Conservation (phyloP, 2,797 vertebrate species). For the Melanotaenia boesemani region DNA sequence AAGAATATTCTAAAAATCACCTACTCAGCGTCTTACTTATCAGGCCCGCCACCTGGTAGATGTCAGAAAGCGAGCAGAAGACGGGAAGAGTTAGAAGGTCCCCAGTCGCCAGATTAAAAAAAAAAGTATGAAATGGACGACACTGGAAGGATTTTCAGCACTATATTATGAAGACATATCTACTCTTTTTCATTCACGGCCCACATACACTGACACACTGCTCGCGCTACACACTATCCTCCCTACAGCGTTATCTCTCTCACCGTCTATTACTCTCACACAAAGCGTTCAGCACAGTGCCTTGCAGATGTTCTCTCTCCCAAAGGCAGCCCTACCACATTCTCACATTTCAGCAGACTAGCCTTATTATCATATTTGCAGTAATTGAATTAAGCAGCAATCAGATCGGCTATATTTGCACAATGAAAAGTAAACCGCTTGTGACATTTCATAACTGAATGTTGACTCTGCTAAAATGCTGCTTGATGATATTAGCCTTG, state of each 20-base stretch:
- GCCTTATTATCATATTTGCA: constrained; percentile 72
- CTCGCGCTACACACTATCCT: constrained; percentile 58
- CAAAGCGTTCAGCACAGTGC: constrained; percentile 63
- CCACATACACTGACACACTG: constrained; percentile 67
- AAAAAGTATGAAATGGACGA: constrained; percentile 49
- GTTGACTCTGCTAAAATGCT: constrained; percentile 42
- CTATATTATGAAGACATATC: constrained; percentile 80
- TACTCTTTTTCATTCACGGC: constrained; percentile 65
- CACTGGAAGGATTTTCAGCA: constrained; percentile 70
- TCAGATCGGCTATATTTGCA: constrained; percentile 51
- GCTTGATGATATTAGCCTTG: constrained; percentile 44
- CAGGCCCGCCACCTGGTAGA: constrained; percentile 68
- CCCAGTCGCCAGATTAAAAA: constrained; percentile 59
- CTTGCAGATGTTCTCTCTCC: constrained; percentile 68
- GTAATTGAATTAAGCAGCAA: constrained; percentile 77
- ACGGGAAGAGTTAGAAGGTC: constrained; percentile 26
- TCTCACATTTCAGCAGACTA: constrained; percentile 59
- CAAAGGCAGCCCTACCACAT: constrained; percentile 51
- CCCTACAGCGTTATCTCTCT: constrained; percentile 70
- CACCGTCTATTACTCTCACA: constrained; percentile 76
- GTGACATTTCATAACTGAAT: constrained; percentile 56
- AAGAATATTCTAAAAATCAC: constrained; percentile 66
- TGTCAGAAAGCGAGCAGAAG: constrained; percentile 51
- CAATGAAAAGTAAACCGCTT: constrained; percentile 61
- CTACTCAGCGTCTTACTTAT: constrained; percentile 75